A percentile compares a stretch with the other conserved stretches of the same genome.
phyloP scores from a whole-genome alignment of 2,113 vertebrate species.

The Dicaeum eximium region DNA sequence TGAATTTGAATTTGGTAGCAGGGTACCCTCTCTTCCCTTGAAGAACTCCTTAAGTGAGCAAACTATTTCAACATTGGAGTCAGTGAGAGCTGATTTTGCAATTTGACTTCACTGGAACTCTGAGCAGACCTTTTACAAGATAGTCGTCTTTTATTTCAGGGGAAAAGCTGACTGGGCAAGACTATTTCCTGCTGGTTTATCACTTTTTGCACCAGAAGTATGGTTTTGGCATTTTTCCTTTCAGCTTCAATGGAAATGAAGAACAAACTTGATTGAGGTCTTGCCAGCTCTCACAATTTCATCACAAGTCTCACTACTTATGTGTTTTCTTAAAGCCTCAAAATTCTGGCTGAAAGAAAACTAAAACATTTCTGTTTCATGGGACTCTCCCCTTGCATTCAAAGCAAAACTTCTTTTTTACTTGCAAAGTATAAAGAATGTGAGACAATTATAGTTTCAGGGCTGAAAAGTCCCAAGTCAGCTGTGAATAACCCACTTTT shows the following conservation, averaged over 20 bases:
- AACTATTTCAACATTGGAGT: not conserved
- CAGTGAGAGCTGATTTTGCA: not conserved
- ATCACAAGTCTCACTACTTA: not conserved
- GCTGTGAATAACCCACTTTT: not conserved
- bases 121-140: not conserved
- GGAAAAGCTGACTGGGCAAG: not conserved
- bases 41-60: not conserved
- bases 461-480: not conserved
- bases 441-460: not conserved
- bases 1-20: not conserved
- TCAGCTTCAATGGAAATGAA: not conserved
- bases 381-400: not conserved
- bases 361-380: not conserved
- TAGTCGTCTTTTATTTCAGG: not conserved
- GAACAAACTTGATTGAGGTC: not conserved
- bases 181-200: slow-evolving; percentile 10
- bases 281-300: slow-evolving; percentile 25
- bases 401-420: not conserved
- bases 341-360: not conserved
- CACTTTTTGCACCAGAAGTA: not conserved
- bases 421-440: not conserved
- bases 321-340: not conserved
- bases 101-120: not conserved
- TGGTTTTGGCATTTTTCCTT: slow-evolving; percentile 14
- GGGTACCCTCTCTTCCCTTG: not conserved